Conservation (phyloP, 2,888 invertebrate species). For the Pammene aurita region DNA sequence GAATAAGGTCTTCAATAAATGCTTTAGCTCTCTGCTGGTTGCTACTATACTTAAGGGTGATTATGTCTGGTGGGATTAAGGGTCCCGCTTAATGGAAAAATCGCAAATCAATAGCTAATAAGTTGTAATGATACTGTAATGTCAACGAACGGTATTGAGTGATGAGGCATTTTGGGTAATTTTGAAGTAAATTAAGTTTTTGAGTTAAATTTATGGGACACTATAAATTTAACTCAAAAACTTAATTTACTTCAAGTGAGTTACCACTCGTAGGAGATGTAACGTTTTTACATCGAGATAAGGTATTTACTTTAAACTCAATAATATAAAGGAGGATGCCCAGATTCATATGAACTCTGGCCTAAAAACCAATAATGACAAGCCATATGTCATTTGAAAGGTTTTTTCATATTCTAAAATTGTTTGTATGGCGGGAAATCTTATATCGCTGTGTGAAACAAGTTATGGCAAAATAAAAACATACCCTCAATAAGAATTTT, state of each 20-base stretch:
- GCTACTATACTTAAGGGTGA: constrained; percentile 45
- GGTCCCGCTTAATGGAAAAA: constrained; percentile 43
- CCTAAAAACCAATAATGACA: too few relatives aligned
- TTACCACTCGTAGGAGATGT: not conserved
- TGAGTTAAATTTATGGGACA: constrained; percentile 13
- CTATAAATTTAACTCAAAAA: constrained; percentile 16
- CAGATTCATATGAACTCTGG: too few relatives aligned
- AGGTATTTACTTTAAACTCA: too few relatives aligned
- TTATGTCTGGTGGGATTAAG: constrained; percentile 47
- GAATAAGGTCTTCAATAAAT: not conserved
- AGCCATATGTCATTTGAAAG: too few relatives aligned
- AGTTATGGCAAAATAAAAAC: too few relatives aligned
- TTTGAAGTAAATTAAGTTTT: constrained; percentile 24
- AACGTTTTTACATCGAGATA: too few relatives aligned
- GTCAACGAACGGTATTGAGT: constrained; percentile 32
- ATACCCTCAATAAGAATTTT: too few relatives aligned
- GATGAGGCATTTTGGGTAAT: constrained; percentile 22
- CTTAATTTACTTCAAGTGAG: constrained; percentile 3
- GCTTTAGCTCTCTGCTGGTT: not conserved
- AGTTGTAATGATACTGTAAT: constrained; percentile 40
- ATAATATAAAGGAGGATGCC: too few relatives aligned
- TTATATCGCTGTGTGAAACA: too few relatives aligned
- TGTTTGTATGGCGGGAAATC: too few relatives aligned
- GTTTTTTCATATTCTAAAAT: too few relatives aligned
- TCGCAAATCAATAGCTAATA: constrained; percentile 45